phyloP scores from a whole-genome alignment of 2,797 vertebrate species.

The Danio kyathit region DNA sequence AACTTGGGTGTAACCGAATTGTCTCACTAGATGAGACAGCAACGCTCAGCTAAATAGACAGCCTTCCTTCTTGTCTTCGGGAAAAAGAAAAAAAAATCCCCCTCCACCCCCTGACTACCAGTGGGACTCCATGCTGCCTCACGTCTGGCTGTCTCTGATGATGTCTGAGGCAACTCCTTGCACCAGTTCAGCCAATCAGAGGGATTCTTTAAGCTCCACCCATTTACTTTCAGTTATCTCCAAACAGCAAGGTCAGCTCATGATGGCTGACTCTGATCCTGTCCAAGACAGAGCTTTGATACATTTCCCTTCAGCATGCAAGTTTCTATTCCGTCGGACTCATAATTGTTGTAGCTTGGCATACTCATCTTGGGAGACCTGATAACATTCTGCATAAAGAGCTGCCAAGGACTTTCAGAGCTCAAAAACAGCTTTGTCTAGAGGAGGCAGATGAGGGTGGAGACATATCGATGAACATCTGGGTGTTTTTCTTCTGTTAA shows the following conservation, averaged over 20 bases:
- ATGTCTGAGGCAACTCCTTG: conserved; percentile 57
- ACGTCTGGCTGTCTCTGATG: conserved; percentile 56
- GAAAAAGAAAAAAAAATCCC: neutral
- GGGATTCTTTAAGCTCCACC: conserved; percentile 55
- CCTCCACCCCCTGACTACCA: conserved; percentile 42
- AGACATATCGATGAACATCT: conserved; percentile 27
- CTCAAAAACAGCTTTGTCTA: conserved; percentile 1
- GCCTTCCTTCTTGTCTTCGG: conserved; percentile 13
- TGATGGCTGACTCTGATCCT: conserved; percentile 51
- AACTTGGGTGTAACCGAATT: conserved; percentile 4
- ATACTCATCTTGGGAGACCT: no score
- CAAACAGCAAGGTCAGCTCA: conserved; percentile 54
- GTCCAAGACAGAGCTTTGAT: conserved; percentile 20
- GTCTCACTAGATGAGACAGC: neutral
- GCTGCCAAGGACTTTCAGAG: conserved; percentile 7
- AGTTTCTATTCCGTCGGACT: neutral
- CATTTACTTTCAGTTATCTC: conserved; percentile 56
- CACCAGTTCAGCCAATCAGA: conserved; percentile 56
- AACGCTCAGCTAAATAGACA: neutral
- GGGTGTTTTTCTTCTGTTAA: conserved; percentile 30
- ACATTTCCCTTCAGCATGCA: neutral
- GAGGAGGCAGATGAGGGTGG: conserved; percentile 6
- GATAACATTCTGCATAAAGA: neutral
- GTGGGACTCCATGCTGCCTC: conserved; percentile 53
- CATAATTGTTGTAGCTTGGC: neutral